These are phyloP conservation scores for Eulacestoma nigropectus DNA, from an alignment of 2,113 vertebrate genomes.

Conservation along the genomic window DNA sequence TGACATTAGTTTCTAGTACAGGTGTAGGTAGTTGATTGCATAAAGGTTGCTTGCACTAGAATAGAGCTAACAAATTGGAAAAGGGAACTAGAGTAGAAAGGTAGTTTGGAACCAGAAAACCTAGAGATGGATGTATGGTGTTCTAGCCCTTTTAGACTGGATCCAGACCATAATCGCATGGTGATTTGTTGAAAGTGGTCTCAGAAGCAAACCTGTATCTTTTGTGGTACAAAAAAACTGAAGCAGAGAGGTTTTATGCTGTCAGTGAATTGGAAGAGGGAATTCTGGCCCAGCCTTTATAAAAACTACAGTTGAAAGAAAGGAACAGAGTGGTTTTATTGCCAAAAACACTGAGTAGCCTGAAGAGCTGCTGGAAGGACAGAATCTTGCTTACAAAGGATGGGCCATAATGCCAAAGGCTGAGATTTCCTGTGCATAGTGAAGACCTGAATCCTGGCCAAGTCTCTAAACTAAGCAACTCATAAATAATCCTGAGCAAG, in stretches of 20 bases:
- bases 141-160: neutral
- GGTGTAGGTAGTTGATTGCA: neutral
- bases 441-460: constrained; percentile 42
- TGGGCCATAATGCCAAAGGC: constrained; percentile 24
- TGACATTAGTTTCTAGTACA: neutral
- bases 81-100: neutral
- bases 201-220: neutral
- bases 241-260: neutral
- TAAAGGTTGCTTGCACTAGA: neutral
- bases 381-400: constrained; percentile 42
- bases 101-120: neutral
- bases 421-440: constrained; percentile 43
- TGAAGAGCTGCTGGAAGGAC: constrained; percentile 11
- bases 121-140: neutral
- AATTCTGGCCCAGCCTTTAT: neutral
- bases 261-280: neutral
- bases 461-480: constrained; percentile 52
- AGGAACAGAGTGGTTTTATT: neutral
- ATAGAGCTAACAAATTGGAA: neutral
- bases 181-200: neutral
- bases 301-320: constrained; percentile 27
- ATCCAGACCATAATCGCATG: neutral
- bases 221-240: neutral
- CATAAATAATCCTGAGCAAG: constrained; percentile 48
- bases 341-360: constrained; percentile 26